Evolutionary conservation across 2,888 invertebrate species (phyloP).

Genomic region (Bembecia ichneumoniformis): DNA sequence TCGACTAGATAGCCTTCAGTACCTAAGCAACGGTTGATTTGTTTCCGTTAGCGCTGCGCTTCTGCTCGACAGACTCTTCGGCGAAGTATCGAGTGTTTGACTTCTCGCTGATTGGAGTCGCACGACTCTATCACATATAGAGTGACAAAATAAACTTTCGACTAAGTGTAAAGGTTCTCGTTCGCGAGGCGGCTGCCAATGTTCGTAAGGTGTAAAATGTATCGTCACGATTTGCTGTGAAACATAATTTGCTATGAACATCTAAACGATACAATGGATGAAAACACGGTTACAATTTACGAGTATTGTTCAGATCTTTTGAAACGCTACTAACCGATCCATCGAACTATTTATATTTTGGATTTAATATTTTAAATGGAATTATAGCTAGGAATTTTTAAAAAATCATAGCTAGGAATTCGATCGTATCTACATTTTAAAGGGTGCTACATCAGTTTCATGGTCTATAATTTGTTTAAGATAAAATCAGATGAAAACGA

Average conservation of each 20-base stretch:
- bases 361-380: no score
- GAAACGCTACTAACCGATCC: neutral
- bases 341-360: no score
- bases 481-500: no score
- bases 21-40: constrained; percentile 61
- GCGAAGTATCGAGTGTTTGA: constrained; percentile 53
- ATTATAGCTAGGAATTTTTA: no score
- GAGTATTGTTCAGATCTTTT: neutral
- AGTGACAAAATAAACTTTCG: neutral
- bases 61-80: constrained; percentile 47
- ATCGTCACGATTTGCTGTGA: constrained; percentile 29
- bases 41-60: constrained; percentile 58
- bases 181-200: neutral
- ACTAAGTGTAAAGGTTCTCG: neutral
- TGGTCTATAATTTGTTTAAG: no score
- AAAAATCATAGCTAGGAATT: no score
- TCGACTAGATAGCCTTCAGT: constrained; percentile 43
- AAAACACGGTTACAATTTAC: neutral
- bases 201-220: constrained; percentile 27
- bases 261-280: neutral
- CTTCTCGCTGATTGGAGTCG: constrained; percentile 46
- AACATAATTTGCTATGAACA: constrained; percentile 15
- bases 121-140: constrained; percentile 32
- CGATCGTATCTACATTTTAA: no score
- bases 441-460: no score